phyloP scores from a whole-genome alignment of 2,113 vertebrate genomes.

The Trachemys scripta region DNA sequence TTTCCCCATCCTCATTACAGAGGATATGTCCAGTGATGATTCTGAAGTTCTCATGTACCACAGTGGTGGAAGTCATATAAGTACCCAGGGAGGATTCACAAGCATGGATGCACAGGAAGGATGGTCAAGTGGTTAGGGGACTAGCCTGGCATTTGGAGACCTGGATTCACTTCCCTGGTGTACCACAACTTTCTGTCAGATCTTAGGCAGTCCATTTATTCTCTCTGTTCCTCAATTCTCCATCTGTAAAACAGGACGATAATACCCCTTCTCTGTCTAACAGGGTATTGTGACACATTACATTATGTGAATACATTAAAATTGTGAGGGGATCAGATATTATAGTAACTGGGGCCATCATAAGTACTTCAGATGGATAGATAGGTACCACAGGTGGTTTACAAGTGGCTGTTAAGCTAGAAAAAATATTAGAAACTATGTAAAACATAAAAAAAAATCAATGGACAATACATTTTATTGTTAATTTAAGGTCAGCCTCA shows the following conservation, averaged over 20 bases:
- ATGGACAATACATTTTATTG: neutral
- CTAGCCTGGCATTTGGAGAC: neutral
- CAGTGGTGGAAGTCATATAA: neutral
- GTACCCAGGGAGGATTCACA: accelerated
- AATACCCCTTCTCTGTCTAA: neutral
- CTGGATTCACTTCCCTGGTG: neutral
- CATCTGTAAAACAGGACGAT: neutral
- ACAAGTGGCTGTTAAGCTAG: neutral
- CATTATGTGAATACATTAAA: neutral
- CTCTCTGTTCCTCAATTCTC: neutral
- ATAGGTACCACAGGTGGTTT: neutral
- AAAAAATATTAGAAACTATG: neutral
- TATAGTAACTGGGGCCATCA: neutral
- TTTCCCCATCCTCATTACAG: neutral
- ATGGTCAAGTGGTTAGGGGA: neutral
- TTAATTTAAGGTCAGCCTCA: neutral
- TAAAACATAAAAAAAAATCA: neutral
- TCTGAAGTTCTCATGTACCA: neutral
- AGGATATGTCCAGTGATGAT: neutral
- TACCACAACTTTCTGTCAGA: neutral
- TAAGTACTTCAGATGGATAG: neutral
- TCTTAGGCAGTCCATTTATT: neutral
- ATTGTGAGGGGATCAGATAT: neutral
- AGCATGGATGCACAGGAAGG: neutral
- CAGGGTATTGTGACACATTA: neutral